phyloP scores from a whole-genome alignment of 2,888 invertebrate species.

The Zygaena filipendulae region DNA sequence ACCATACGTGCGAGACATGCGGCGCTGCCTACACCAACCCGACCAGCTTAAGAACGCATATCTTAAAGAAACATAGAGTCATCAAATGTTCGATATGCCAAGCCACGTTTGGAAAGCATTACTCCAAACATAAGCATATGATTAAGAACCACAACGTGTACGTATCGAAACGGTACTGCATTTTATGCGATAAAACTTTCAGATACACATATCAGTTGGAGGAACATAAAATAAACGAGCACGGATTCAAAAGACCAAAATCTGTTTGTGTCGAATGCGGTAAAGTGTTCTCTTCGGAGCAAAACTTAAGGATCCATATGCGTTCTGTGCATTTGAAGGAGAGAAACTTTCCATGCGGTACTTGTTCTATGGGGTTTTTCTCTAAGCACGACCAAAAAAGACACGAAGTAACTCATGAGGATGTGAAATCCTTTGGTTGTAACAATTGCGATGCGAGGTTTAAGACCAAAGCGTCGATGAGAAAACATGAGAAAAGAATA shows the following conservation, averaged over 20 bases:
- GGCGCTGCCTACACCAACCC: constrained; percentile 30
- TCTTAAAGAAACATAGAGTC: constrained; percentile 23
- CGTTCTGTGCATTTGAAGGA: constrained; percentile 28
- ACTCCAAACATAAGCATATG: constrained; percentile 19
- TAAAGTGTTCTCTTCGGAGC: constrained; percentile 22
- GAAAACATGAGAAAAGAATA: constrained; percentile 28
- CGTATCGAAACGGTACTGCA: constrained; percentile 17
- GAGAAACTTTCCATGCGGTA: constrained; percentile 24
- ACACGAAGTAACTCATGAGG: constrained; percentile 31
- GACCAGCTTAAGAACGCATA: constrained; percentile 26
- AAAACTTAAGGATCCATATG: constrained; percentile 26
- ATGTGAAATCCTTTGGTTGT: constrained; percentile 26
- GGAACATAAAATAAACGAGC: constrained; percentile 26
- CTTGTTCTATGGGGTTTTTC: constrained; percentile 30
- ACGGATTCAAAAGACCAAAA: constrained; percentile 21
- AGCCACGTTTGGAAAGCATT: constrained; percentile 19
- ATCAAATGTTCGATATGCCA: constrained; percentile 29
- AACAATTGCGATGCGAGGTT: constrained; percentile 26
- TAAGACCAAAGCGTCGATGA: constrained; percentile 30
- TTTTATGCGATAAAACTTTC: constrained; percentile 23
- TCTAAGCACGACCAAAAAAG: constrained; percentile 26
- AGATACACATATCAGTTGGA: constrained; percentile 22
- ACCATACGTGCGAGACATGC: constrained; percentile 33
- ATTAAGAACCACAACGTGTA: constrained; percentile 15
- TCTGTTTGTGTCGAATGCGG: constrained; percentile 26